Evolutionary conservation across 1,140 invertebrate genomes (phyloP).

Genomic region (Bombus turneri): DNA sequence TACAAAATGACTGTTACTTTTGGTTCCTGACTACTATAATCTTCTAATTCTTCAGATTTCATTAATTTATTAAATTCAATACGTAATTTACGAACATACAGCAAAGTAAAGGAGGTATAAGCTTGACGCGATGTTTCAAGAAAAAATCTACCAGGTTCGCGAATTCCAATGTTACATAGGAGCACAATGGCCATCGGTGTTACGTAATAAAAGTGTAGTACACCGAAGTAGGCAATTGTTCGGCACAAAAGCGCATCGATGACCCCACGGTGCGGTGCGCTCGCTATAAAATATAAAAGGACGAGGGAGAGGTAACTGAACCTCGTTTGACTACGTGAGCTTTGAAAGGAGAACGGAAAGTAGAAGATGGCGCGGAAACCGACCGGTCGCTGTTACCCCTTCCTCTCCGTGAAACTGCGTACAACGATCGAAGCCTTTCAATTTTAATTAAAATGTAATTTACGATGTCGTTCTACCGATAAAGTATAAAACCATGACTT

Average conservation of each 20-base stretch:
- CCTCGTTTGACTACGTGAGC: constrained; percentile 24
- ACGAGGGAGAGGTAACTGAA: constrained; percentile 14
- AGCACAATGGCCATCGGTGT: constrained; percentile 7
- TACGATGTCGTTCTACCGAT: constrained; percentile 16
- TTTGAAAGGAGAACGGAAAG: constrained; percentile 26
- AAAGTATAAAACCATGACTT: constrained; percentile 36
- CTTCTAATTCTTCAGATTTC: not conserved
- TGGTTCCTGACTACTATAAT: not conserved
- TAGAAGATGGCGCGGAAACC: not conserved
- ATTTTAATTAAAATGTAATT: constrained; percentile 44
- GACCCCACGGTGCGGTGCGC: not conserved
- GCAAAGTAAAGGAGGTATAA: not conserved
- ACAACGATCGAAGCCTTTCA: not conserved
- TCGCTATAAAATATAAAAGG: constrained; percentile 30
- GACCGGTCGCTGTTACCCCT: not conserved
- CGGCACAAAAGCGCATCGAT: constrained; percentile 35
- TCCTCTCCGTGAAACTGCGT: not conserved
- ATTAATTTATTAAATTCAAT: not conserved
- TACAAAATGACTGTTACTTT: too few relatives aligned
- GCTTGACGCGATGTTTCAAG: not conserved
- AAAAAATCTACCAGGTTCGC: not conserved
- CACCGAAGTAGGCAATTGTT: constrained; percentile 43
- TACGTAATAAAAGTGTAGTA: constrained; percentile 42
- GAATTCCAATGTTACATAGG: not conserved
- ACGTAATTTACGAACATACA: not conserved